Conservation (phyloP, 2,888 invertebrate genomes). For the Mesorhabditis sp. region DNA sequence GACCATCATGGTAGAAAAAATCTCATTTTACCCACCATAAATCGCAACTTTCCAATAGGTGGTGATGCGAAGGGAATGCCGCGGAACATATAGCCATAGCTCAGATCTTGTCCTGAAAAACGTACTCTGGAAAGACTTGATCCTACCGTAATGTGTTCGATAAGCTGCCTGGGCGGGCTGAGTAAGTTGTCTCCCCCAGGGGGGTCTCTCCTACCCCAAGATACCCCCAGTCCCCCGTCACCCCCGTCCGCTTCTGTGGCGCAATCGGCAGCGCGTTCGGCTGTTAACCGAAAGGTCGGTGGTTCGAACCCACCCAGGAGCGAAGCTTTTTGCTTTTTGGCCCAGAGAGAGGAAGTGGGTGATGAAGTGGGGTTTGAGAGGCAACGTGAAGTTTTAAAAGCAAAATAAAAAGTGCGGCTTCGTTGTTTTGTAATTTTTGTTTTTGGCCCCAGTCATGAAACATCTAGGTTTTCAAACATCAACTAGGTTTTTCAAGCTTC, state of each 20-base stretch:
- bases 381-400: too few relatives aligned
- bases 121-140: neutral
- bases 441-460: too few relatives aligned
- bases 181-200: neutral
- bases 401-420: too few relatives aligned
- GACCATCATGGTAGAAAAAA: neutral
- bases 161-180: neutral
- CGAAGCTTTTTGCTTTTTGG: too few relatives aligned
- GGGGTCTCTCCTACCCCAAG: neutral
- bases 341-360: too few relatives aligned
- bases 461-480: too few relatives aligned
- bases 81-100: conserved; percentile 26
- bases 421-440: too few relatives aligned
- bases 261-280: neutral
- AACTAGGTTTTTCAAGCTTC: neutral
- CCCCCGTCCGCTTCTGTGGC: neutral
- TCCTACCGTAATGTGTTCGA: neutral
- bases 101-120: conserved; percentile 20
- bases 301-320: too few relatives aligned
- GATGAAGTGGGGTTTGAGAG: too few relatives aligned
- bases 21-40: conserved; percentile 3
- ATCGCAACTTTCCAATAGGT: conserved; percentile 21
- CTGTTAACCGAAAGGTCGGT: neutral
- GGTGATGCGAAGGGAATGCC: conserved; percentile 27
- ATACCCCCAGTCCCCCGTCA: neutral